These are phyloP conservation scores for Marasmarcha lunaedactyla DNA, from an alignment of 2,888 invertebrate genomes.

Conservation along the genomic window DNA sequence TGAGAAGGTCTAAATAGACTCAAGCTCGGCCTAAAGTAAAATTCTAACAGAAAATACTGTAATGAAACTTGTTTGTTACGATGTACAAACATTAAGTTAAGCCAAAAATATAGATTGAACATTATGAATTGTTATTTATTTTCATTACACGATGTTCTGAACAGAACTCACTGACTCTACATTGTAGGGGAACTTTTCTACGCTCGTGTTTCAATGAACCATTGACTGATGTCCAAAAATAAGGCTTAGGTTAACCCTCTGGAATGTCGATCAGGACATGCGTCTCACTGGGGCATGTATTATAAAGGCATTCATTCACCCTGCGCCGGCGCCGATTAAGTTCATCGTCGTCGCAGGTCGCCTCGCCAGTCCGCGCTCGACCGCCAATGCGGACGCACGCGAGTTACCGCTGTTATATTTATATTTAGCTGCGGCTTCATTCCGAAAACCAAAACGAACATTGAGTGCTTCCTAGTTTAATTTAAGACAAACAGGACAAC, in stretches of 20 bases:
- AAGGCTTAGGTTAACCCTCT: conserved; percentile 31
- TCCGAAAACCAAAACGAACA: conserved; percentile 34
- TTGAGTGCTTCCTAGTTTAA: conserved; percentile 48
- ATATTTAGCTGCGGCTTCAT: conserved; percentile 7
- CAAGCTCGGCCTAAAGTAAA: too few relatives aligned
- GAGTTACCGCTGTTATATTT: conserved; percentile 10
- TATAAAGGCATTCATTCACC: conserved; percentile 32
- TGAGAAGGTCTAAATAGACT: too few relatives aligned
- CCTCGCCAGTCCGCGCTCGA: conserved; percentile 35
- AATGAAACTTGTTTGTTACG: too few relatives aligned
- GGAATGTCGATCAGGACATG: conserved; percentile 39
- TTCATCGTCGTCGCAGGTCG: conserved; percentile 38
- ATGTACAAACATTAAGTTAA: too few relatives aligned
- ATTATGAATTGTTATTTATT: too few relatives aligned
- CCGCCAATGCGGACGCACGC: conserved; percentile 39
- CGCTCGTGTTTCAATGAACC: background rate
- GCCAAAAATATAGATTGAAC: too few relatives aligned
- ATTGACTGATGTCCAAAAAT: conserved; percentile 44
- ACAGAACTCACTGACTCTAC: too few relatives aligned
- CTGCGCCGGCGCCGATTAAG: conserved; percentile 33
- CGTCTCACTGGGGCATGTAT: conserved; percentile 22
- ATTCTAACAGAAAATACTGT: too few relatives aligned
- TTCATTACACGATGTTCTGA: too few relatives aligned
- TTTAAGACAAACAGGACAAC: conserved; percentile 44
- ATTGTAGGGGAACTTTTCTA: too few relatives aligned